Evolutionary conservation across 2,113 vertebrate genomes (phyloP), one percentile per base, ranked within the genome.

Genomic region (Glaucidium brasilianum): DNA sequence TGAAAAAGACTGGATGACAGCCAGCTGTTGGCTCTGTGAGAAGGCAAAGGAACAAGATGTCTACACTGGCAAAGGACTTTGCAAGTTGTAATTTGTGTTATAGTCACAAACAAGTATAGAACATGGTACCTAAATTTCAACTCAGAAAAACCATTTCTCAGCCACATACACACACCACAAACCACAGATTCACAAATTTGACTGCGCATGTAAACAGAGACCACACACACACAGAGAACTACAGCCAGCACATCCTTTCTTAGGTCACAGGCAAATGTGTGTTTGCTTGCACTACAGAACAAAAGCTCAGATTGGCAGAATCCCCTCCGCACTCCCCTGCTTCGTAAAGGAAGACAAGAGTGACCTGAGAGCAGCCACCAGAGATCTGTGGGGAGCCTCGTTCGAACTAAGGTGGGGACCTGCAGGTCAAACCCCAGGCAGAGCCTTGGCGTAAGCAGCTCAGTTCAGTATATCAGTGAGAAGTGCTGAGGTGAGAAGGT

Each of bases 181-280:
- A 69, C 55, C 60, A 11, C 56, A 43, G 34, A 5, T 10, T 27
- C 12, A 53, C 27, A 32, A 26, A 13, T 6, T n/a, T 1, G 1
- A 8, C 30, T 73, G 34, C 55, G 27, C 8, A 0, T 8, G 0
- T 0, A 47, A 17, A 35, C 56, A 35, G 63, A 71, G 47, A n/a
- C 63, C 73, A 26, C 80, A 68, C n/a, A 73, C n/a, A 50, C 6
- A 23, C 4, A 30, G 15, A 29, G 11, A 49, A 11, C 41, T 14
- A 41, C 3, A 2, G 43, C 22, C 71, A 64, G 39, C 62, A 72
- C 58, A 37, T 53, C n/a, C 47, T 77, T 41, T 58, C 49, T 52
- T 56, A 45, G 41, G 3, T 45, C 34, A 34, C 10, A 35, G 59
- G 29, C 3, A 0, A 43, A 10, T 0, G 0, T 30, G 49, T 23